A percentile compares a stretch with the other conserved stretches of the same genome.
Evolutionary conservation across 2,797 vertebrate genomes (phyloP).

Genomic region (Fringilla coelebs): DNA sequence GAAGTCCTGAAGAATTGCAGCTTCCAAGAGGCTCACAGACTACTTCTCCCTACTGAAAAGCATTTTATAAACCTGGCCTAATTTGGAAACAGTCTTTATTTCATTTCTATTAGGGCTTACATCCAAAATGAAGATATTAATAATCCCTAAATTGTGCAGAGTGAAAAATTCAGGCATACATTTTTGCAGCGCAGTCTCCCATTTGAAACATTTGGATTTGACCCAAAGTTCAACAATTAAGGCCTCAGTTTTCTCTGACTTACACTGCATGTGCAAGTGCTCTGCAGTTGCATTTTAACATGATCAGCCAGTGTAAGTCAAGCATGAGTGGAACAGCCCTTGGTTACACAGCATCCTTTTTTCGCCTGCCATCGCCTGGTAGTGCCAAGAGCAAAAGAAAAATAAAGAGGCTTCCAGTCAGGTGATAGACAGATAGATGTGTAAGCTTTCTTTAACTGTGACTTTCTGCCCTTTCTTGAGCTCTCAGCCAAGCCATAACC

Average conservation of each 20-base stretch:
- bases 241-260: neutral
- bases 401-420: neutral
- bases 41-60: neutral
- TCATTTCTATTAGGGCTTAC: neutral
- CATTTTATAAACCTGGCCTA: neutral
- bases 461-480: neutral
- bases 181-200: neutral
- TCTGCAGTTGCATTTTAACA: neutral
- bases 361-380: neutral
- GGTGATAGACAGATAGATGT: neutral
- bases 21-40: neutral
- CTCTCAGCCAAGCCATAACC: neutral
- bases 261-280: neutral
- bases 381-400: neutral
- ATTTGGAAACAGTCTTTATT: neutral
- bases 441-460: neutral
- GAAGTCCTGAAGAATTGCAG: neutral
- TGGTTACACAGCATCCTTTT: neutral
- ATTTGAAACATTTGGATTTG: neutral
- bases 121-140: neutral
- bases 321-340: neutral
- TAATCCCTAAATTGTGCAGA: neutral
- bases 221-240: neutral
- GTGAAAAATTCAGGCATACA: neutral
- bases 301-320: neutral